phyloP scores from a whole-genome alignment of 2,888 invertebrate genomes.

The Lasioglossum vierecki region DNA sequence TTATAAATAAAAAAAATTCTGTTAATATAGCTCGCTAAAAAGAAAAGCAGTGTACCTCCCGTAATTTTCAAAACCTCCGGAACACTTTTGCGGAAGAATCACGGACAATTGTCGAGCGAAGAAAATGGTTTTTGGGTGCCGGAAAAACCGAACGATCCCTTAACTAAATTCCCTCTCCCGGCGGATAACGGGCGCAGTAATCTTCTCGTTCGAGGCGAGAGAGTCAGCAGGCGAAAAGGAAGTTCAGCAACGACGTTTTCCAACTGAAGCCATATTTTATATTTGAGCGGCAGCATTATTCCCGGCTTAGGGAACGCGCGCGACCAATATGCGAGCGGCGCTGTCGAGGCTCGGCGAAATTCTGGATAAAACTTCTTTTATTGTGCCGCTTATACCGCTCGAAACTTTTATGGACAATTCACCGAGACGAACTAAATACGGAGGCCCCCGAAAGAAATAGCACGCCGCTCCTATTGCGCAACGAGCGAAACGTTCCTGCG shows the following conservation, averaged over 20 bases:
- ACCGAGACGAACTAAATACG: neutral
- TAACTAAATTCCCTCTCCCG: neutral
- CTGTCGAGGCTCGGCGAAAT: neutral
- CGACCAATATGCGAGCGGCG: constrained; percentile 9
- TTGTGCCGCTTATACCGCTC: constrained; percentile 13
- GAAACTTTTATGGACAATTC: constrained; percentile 17
- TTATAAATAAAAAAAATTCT: no score
- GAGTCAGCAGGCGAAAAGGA: neutral
- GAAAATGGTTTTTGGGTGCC: neutral
- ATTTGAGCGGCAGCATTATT: constrained; percentile 16
- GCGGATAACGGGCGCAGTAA: neutral
- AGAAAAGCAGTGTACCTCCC: neutral
- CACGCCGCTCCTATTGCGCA: neutral
- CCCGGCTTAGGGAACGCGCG: neutral
- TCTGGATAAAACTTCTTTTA: constrained; percentile 9
- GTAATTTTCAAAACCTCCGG: neutral
- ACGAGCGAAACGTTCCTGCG: neutral
- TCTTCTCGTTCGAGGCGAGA: neutral
- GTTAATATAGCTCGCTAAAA: no score
- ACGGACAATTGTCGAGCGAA: neutral
- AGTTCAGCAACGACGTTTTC: constrained; percentile 2
- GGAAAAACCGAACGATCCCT: neutral
- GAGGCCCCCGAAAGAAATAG: neutral
- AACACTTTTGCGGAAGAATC: neutral
- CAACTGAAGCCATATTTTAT: constrained; percentile 10